Conservation (phyloP, 2,113 vertebrate genomes). For the Grammomys dolichurus region DNA sequence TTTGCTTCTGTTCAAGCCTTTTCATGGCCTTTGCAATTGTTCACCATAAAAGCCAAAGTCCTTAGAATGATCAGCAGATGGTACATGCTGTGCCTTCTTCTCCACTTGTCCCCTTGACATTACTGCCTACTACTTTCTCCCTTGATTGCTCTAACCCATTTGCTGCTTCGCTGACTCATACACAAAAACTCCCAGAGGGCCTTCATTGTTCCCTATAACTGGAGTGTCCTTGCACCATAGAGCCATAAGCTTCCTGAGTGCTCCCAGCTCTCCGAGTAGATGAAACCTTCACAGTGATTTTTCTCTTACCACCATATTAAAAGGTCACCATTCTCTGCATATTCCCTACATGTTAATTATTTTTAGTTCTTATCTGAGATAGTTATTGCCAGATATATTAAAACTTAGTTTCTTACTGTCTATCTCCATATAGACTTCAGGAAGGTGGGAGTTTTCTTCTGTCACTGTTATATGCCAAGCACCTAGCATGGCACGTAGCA, state of each 20-base stretch:
- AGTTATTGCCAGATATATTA: constrained; percentile 22
- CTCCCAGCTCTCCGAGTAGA: constrained; percentile 5
- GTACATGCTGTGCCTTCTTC: background rate
- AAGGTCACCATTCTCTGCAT: background rate
- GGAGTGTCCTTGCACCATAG: constrained; percentile 4
- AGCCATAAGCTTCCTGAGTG: constrained; percentile 36
- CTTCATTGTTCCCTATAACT: constrained; percentile 35
- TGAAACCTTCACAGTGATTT: constrained; percentile 12
- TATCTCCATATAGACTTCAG: background rate
- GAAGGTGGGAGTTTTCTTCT: constrained; percentile 1
- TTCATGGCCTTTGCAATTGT: constrained; percentile 19
- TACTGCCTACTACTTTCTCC: background rate
- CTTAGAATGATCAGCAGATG: constrained; percentile 46
- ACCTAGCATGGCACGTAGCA: background rate
- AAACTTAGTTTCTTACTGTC: constrained; percentile 21
- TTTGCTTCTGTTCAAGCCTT: constrained; percentile 6
- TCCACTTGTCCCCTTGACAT: constrained; percentile 31
- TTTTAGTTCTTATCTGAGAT: constrained; percentile 33
- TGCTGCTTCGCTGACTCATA: background rate
- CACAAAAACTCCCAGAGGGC: constrained; percentile 35
- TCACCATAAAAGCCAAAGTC: constrained; percentile 47
- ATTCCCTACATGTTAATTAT: background rate
- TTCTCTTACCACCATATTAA: constrained; percentile 25
- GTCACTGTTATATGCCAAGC: background rate
- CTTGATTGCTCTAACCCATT: constrained; percentile 40